These are phyloP conservation scores for Drosophila pachea DNA, from an alignment of 1,140 invertebrate genomes.

Conservation along the genomic window DNA sequence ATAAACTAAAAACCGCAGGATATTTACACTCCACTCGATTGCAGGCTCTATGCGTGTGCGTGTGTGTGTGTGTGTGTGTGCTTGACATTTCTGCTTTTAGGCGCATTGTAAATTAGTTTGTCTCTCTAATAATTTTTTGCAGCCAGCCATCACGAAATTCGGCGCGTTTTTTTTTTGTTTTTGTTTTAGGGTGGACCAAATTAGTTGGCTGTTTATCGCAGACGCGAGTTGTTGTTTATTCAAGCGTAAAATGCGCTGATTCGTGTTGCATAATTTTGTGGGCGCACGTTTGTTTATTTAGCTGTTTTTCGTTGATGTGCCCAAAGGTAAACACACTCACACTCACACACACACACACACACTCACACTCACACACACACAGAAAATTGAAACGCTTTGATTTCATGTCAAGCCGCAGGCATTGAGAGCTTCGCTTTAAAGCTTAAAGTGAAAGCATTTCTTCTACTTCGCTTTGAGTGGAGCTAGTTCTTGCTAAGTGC, in stretches of 20 bases:
- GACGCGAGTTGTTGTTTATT: conserved; percentile 35
- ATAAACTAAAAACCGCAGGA: conserved; percentile 75
- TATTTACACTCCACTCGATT: conserved; percentile 71
- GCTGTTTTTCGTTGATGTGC: conserved; percentile 20
- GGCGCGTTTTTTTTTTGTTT: conserved; percentile 22
- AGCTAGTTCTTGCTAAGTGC: not conserved
- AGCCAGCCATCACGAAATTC: too few species aligned
- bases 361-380: not conserved
- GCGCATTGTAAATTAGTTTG: conserved; percentile 64
- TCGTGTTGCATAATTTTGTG: conserved; percentile 59
- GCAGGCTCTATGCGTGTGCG: conserved; percentile 1
- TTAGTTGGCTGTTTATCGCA: conserved; percentile 61
- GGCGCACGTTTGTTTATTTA: conserved; percentile 47
- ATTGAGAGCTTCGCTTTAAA: conserved; percentile 17
- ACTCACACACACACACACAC: not conserved
- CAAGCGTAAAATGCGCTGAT: conserved; percentile 63
- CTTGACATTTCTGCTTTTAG: conserved; percentile 32
- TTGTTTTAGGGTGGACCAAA: conserved; percentile 21
- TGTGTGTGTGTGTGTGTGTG: conserved; percentile 17
- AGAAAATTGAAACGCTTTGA: conserved; percentile 10
- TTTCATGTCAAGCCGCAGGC: conserved; percentile 24
- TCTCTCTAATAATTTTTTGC: conserved; percentile 19
- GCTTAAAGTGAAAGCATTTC: conserved; percentile 5
- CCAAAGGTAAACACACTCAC: conserved; percentile 30
- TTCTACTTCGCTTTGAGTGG: not conserved